Conservation (phyloP, 1,140 invertebrate species). For the Drosophila jambulina region DNA sequence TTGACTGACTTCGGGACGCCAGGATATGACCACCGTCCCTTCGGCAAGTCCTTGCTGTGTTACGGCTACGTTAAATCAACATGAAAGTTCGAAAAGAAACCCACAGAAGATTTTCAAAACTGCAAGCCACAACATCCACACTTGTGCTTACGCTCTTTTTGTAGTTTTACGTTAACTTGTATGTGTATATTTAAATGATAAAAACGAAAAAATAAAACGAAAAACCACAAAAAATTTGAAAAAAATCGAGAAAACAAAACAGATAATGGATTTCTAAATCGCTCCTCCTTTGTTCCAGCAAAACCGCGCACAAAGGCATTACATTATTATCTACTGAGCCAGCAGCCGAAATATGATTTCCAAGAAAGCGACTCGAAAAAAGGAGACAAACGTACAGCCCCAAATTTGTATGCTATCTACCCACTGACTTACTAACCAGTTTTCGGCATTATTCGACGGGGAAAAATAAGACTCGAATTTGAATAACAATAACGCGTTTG, state of each 20-base stretch:
- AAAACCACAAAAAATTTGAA: conserved; percentile 60
- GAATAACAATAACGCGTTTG: conserved; percentile 80
- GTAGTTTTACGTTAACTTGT: conserved; percentile 83
- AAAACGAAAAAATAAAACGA: conserved; percentile 49
- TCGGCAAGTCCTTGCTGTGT: conserved; percentile 80
- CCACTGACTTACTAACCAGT: conserved; percentile 84
- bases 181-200: conserved; percentile 82
- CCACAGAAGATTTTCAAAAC: conserved; percentile 55
- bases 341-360: conserved; percentile 49
- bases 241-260: conserved; percentile 40
- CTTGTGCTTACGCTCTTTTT: conserved; percentile 74
- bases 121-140: conserved; percentile 49
- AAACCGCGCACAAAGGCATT: conserved; percentile 13
- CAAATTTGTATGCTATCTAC: conserved; percentile 70
- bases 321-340: conserved; percentile 33
- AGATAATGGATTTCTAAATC: conserved; percentile 28
- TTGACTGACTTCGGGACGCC: conserved; percentile 70
- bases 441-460: conserved; percentile 58
- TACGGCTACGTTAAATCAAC: conserved; percentile 63
- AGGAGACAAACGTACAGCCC: conserved; percentile 28
- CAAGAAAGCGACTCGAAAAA: conserved; percentile 9
- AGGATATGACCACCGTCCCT: conserved; percentile 17
- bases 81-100: conserved; percentile 48
- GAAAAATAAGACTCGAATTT: conserved; percentile 52
- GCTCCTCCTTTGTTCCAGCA: conserved; percentile 13